Conservation (phyloP, 2,888 invertebrate species). For the Nezara viridula region DNA sequence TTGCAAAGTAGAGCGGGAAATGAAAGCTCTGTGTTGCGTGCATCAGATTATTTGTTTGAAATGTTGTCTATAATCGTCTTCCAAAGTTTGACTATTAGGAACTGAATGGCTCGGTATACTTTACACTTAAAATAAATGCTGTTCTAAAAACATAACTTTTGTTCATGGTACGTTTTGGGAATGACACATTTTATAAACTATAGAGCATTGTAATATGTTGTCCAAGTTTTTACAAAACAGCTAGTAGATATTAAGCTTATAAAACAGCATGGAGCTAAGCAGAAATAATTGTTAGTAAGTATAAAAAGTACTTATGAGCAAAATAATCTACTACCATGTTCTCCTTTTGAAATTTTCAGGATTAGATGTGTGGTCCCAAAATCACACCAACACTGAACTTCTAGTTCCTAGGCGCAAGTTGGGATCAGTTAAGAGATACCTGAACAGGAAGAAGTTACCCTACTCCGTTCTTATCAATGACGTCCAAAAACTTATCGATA, state of each 20-base stretch:
- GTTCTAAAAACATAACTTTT: too few relatives aligned
- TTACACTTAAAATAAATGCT: too few relatives aligned
- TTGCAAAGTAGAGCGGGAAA: too few relatives aligned
- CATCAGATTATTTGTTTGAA: too few relatives aligned
- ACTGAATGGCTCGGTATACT: too few relatives aligned
- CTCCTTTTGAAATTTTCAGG: background rate
- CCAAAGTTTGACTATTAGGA: too few relatives aligned
- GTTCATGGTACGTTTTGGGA: too few relatives aligned
- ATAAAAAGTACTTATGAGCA: too few relatives aligned
- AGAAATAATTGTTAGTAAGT: background rate
- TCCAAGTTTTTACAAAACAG: background rate
- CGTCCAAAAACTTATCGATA: constrained; percentile 1
- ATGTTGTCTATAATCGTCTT: too few relatives aligned
- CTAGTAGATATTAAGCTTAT: background rate
- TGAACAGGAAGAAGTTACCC: background rate
- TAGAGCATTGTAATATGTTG: background rate
- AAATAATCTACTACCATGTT: too few relatives aligned
- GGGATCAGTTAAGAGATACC: background rate
- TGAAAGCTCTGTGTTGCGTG: too few relatives aligned
- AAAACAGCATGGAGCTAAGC: background rate
- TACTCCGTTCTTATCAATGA: background rate
- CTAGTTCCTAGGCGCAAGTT: background rate
- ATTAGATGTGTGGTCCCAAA: constrained; percentile 40
- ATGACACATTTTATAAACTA: too few relatives aligned
- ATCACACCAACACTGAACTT: background rate